Percentiles rank a stretch among this genome's conserved stretches.
These are phyloP conservation scores for Temnothorax curvispinosus DNA, from an alignment of 1,140 invertebrate genomes.

Conservation along the genomic window DNA sequence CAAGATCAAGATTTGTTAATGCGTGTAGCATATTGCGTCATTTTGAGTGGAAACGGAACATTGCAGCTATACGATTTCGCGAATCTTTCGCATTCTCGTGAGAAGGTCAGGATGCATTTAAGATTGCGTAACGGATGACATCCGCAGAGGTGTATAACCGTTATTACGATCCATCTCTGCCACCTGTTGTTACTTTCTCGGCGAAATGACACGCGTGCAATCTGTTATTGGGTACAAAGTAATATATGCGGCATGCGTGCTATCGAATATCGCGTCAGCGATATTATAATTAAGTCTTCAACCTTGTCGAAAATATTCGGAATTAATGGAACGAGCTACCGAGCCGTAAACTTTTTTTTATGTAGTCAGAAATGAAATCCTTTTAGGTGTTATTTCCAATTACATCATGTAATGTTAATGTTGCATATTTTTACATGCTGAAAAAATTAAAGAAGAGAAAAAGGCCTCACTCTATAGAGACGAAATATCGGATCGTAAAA, in stretches of 20 bases:
- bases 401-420: not conserved
- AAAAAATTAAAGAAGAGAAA: not conserved
- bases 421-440: not conserved
- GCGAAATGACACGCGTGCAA: slow-evolving; percentile 28
- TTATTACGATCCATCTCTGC: slow-evolving; percentile 46
- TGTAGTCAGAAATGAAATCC: not conserved
- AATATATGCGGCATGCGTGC: not conserved
- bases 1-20: not conserved
- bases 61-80: not conserved
- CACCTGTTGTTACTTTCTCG: slow-evolving; percentile 37
- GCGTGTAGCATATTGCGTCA: not conserved
- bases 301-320: not conserved
- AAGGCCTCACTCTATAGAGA: not conserved
- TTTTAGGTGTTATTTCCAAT: not conserved
- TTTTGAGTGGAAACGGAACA: not conserved
- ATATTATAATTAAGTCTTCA: slow-evolving; percentile 11
- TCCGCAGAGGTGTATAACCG: slow-evolving; percentile 9
- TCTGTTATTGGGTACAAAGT: slow-evolving; percentile 29
- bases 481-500: not conserved
- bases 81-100: not conserved
- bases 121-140: slow-evolving; percentile 52
- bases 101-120: slow-evolving; percentile 33
- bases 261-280: not conserved
- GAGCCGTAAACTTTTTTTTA: not conserved
- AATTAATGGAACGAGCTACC: not conserved